Evolutionary conservation across 2,113 vertebrate genomes (phyloP).

Genomic region (Notarius quadriscutis): DNA sequence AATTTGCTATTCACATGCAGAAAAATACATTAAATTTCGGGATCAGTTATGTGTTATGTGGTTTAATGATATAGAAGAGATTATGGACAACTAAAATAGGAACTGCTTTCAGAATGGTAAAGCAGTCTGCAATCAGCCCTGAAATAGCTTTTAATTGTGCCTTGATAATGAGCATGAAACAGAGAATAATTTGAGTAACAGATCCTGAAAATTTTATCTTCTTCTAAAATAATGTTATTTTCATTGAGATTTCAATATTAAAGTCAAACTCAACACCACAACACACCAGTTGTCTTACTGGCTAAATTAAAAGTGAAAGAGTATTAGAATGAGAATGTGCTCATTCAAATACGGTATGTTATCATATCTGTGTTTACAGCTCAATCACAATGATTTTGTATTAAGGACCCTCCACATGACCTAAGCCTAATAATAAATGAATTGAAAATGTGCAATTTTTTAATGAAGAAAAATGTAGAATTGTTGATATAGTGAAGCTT

Average conservation of each 20-base stretch:
- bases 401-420: no score
- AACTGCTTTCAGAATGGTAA: background rate
- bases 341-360: background rate
- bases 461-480: background rate
- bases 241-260: background rate
- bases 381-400: background rate
- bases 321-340: background rate
- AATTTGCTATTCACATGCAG: background rate
- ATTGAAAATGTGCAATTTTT: background rate
- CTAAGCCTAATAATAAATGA: background rate
- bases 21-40: constrained; percentile 5
- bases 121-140: background rate
- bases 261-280: background rate
- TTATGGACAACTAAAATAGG: background rate
- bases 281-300: background rate
- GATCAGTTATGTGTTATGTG: background rate
- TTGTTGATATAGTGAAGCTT: no score
- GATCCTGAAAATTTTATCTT: background rate
- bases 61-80: constrained; percentile 9
- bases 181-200: background rate
- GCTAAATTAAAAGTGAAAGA: background rate
- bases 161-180: background rate
- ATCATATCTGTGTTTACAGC: background rate
- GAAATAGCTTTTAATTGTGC: background rate
- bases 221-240: background rate